Evolutionary conservation across 2,797 vertebrate genomes (phyloP), one percentile per base, ranked within the genome.

Genomic region (Centropyge bicolor): DNA sequence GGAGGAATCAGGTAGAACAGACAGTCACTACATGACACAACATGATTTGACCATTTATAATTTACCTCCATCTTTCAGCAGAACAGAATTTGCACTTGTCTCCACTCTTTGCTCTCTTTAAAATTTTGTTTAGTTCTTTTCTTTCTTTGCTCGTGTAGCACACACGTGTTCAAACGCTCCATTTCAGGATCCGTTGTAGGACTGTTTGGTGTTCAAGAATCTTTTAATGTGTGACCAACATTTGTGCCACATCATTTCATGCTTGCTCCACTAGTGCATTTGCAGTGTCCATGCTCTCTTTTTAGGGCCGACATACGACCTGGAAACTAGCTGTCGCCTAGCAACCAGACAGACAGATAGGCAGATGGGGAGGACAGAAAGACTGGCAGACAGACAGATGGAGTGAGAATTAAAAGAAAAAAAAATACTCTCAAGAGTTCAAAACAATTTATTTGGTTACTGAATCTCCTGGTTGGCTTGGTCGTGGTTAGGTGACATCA

Each of bases 331-430:
- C 74, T 83, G 85, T 86, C 27, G 6, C 85, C 56, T 74, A 70
- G 89, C 78, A 86, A 87, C 76, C 65, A 77, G 71, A 70, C 84
- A 73, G 63, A 74, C 59, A 54, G 72, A 66, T 51, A 78, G 60
- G 36, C 64, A 72, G 60, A 70, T 76, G 24, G 70, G 82, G 38
- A 55, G 67, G 66, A 74, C 24, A 49, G 65, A 59, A 45, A 40
- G 51, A 75, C 41, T 49, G 56, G 41, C 14, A 70, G 70, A 82
- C 48, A 61, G 67, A 66, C 66, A 61, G 56, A 76, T 60, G 31
- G 55, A 78, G 46, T 48, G 56, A 59, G 46, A 77, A 67, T 48
- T 56, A 52, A 11, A 6, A 8, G 22, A 14, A 55, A 45, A 35
- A 65, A 56, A 40, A 46, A 22, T 5, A 20, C 19, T n/a, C 46